These are phyloP conservation scores for Xenentodon cancila DNA, from an alignment of 2,797 vertebrate species.

Conservation along the genomic window DNA sequence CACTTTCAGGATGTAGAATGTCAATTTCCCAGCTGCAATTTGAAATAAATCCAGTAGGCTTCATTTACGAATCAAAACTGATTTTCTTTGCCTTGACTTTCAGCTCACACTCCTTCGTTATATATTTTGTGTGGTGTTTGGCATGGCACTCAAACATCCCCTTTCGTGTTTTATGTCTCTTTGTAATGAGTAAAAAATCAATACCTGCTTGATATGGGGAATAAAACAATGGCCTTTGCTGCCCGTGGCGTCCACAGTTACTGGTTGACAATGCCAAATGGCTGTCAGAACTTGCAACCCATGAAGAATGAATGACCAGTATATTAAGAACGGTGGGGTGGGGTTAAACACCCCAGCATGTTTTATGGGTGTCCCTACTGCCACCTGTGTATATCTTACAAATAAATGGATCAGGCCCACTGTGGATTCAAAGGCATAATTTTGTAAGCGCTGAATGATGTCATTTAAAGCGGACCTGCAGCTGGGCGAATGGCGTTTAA, in stretches of 20 bases:
- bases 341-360: slow-evolving; percentile 64
- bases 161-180: slow-evolving; percentile 71
- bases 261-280: slow-evolving; percentile 65
- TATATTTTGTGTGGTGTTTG: slow-evolving; percentile 62
- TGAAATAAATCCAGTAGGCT: slow-evolving; percentile 16
- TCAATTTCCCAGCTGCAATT: slow-evolving; percentile 10
- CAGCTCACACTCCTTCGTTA: slow-evolving; percentile 27
- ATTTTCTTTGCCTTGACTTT: slow-evolving; percentile 28
- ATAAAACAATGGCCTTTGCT: slow-evolving; percentile 70
- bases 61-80: background rate
- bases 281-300: slow-evolving; percentile 73
- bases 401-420: slow-evolving; percentile 63
- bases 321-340: slow-evolving; percentile 64
- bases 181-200: slow-evolving; percentile 75
- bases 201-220: slow-evolving; percentile 66
- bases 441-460: slow-evolving; percentile 74
- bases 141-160: slow-evolving; percentile 58
- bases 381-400: slow-evolving; percentile 62
- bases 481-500: slow-evolving; percentile 73
- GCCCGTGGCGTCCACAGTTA: slow-evolving; percentile 48
- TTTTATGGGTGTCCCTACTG: slow-evolving; percentile 73
- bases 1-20: background rate
- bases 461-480: slow-evolving; percentile 72
- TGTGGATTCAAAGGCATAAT: slow-evolving; percentile 55
- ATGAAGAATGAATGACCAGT: slow-evolving; percentile 74